Conservation (phyloP, 2,888 invertebrate genomes). For the Pyrrhia umbra region DNA sequence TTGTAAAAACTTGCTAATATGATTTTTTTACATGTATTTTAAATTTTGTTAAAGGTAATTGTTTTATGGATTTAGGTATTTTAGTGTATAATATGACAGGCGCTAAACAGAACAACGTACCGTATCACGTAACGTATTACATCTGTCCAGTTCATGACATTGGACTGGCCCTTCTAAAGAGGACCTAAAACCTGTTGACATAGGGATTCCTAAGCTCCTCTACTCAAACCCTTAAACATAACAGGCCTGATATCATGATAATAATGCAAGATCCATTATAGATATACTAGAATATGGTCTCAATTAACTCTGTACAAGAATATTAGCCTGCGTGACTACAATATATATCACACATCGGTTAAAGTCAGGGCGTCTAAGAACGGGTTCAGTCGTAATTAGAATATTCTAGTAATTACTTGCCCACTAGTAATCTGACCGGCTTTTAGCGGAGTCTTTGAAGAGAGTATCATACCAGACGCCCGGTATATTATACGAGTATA, state of each 20-base stretch:
- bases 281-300: background rate
- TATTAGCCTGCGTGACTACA: slow-evolving; percentile 5
- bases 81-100: too few relatives aligned
- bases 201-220: background rate
- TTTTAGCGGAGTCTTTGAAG: slow-evolving; percentile 40
- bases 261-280: background rate
- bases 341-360: slow-evolving; percentile 27
- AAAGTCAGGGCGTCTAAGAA: slow-evolving; percentile 30
- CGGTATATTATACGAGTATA: too few relatives aligned
- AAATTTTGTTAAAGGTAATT: too few relatives aligned
- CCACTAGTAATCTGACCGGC: slow-evolving; percentile 9
- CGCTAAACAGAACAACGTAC: too few relatives aligned
- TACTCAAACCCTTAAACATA: background rate
- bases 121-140: too few relatives aligned
- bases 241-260: background rate
- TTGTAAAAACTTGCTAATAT: too few relatives aligned
- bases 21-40: too few relatives aligned
- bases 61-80: too few relatives aligned
- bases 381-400: slow-evolving; percentile 52
- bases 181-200: background rate
- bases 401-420: slow-evolving; percentile 42
- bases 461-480: too few relatives aligned
- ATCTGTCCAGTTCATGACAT: too few relatives aligned
- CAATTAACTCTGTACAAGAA: slow-evolving; percentile 20
- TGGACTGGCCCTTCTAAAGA: too few relatives aligned